Evolutionary conservation across 2,888 invertebrate genomes (phyloP).

Genomic region (Drosophila suboccidentalis): DNA sequence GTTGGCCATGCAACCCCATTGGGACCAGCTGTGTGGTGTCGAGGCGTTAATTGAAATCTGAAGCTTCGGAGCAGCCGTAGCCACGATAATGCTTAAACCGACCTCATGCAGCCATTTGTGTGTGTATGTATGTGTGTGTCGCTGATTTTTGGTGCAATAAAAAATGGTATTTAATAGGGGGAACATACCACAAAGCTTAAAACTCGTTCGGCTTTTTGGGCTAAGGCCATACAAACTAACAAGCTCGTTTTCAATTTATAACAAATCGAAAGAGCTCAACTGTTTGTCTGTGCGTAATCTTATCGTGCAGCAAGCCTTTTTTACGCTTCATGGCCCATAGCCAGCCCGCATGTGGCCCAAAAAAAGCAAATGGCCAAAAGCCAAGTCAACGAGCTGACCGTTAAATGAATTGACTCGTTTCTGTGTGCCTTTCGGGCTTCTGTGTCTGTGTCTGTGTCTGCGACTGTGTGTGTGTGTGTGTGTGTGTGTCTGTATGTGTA

Average conservation of each 20-base stretch:
- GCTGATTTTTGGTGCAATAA: slow-evolving; percentile 76
- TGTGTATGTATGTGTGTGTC: slow-evolving; percentile 6
- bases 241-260: slow-evolving; percentile 78
- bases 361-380: slow-evolving; percentile 37
- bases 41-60: slow-evolving; percentile 74
- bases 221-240: slow-evolving; percentile 61
- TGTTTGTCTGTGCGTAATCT: slow-evolving; percentile 48
- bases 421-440: not conserved
- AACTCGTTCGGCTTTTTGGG: slow-evolving; percentile 31
- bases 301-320: slow-evolving; percentile 75
- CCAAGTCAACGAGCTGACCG: slow-evolving; percentile 61
- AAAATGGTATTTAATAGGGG: slow-evolving; percentile 65
- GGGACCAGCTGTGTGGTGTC: slow-evolving; percentile 20
- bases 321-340: slow-evolving; percentile 66
- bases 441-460: not conserved
- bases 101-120: slow-evolving; percentile 61
- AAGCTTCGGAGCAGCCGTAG: slow-evolving; percentile 49
- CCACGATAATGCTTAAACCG: slow-evolving; percentile 44
- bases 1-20: slow-evolving; percentile 20
- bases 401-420: slow-evolving; percentile 55
- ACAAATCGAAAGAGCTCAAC: slow-evolving; percentile 65
- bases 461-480: not conserved
- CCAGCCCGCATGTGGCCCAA: slow-evolving; percentile 52
- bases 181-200: slow-evolving; percentile 43
- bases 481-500: not conserved